Evolutionary conservation across 92 coral and sea anemone genomes (phyloP).

Genomic region (Zoanthus gigantus): DNA sequence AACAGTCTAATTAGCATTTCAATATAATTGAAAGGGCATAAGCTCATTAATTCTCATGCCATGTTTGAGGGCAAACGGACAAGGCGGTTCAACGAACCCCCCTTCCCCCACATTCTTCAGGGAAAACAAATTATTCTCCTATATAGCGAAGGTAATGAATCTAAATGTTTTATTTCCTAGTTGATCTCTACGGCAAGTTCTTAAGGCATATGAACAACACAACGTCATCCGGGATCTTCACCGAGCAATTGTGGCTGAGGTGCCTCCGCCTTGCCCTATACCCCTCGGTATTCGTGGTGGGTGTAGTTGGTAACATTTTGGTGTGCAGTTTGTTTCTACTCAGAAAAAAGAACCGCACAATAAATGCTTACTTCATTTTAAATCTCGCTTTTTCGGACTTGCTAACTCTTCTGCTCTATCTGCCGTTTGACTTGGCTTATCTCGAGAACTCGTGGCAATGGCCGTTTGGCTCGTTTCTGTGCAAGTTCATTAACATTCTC

Average conservation of each 20-base stretch:
- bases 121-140: no score
- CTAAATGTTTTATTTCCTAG: no score
- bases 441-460: constrained; percentile 75
- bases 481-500: constrained; percentile 77
- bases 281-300: constrained; percentile 75
- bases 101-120: no score
- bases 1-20: no score
- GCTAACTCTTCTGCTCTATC: constrained; percentile 70
- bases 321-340: constrained; percentile 74
- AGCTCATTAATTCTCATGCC: no score
- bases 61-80: no score
- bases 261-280: constrained; percentile 71
- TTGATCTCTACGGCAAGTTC: background rate
- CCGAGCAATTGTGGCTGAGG: constrained; percentile 71
- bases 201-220: constrained; percentile 57
- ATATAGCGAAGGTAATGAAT: no score
- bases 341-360: constrained; percentile 58
- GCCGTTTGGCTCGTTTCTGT: constrained; percentile 82
- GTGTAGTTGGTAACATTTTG: constrained; percentile 72
- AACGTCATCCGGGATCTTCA: constrained; percentile 33
- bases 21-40: no score
- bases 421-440: constrained; percentile 84
- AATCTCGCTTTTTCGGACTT: constrained; percentile 84
- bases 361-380: constrained; percentile 80
- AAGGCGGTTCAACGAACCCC: no score